A percentile compares a stretch with the other conserved stretches of the same genome.
These are phyloP conservation scores for Capricornis sumatraensis DNA, from an alignment of 2,113 vertebrate species.

Conservation along the genomic window DNA sequence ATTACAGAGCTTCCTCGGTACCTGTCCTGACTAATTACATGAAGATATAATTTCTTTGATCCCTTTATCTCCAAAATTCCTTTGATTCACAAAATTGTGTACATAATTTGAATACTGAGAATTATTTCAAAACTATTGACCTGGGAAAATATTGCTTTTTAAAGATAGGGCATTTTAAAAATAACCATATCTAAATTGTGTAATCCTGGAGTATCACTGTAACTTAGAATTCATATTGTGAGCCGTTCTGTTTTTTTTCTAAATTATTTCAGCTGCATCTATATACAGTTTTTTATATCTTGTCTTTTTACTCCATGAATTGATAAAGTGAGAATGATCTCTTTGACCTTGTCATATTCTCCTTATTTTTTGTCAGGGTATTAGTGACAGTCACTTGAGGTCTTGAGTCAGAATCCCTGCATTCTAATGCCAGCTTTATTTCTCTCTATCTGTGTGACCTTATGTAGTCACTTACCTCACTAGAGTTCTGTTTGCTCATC, in stretches of 20 bases:
- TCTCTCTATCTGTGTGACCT: background rate
- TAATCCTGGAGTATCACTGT: background rate
- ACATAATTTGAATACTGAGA: background rate
- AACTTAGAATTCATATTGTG: background rate
- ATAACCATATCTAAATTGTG: background rate
- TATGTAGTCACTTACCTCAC: background rate
- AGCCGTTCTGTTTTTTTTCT: background rate
- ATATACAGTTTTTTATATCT: background rate
- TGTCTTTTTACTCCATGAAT: background rate
- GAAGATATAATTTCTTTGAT: background rate
- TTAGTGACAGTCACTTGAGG: background rate
- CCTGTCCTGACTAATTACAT: background rate
- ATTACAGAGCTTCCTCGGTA: background rate
- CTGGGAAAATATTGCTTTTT: background rate
- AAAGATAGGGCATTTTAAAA: background rate
- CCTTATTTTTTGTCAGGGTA: background rate
- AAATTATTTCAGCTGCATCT: background rate
- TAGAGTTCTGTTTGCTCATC: background rate
- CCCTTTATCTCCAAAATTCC: slow-evolving; percentile 14
- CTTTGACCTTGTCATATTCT: background rate
- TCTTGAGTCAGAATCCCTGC: background rate
- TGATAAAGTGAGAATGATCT: background rate
- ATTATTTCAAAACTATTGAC: background rate
- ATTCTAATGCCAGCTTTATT: background rate
- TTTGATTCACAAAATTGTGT: background rate